Evolutionary conservation across 1,140 invertebrate species (phyloP).

Genomic region (Ceratina japonica): DNA sequence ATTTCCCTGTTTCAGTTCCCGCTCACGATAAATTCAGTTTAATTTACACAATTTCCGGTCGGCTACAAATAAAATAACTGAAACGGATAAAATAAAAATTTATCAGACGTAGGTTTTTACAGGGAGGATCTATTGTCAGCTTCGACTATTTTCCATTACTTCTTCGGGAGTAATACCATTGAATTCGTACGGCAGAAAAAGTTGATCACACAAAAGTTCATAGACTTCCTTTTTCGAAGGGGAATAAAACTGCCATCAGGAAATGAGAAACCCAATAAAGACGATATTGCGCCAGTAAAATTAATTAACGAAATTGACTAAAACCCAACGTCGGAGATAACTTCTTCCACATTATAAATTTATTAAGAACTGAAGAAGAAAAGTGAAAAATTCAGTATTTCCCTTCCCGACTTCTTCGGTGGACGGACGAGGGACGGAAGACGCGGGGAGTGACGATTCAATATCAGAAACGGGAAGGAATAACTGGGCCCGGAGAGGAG

Average conservation of each 20-base stretch:
- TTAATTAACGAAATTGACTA: slow-evolving; percentile 2
- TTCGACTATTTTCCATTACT: no score
- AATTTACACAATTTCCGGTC: background rate
- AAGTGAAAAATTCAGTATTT: no score
- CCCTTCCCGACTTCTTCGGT: no score
- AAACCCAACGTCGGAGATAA: no score
- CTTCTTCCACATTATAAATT: background rate
- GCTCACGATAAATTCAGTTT: background rate
- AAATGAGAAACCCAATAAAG: slow-evolving; percentile 16
- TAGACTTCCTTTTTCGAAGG: slow-evolving; percentile 7
- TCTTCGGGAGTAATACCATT: background rate
- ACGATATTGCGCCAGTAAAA: slow-evolving; percentile 14
- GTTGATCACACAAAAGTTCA: slow-evolving; percentile 29
- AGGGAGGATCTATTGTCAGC: background rate
- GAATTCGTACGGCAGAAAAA: background rate
- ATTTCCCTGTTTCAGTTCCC: background rate
- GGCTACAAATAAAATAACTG: background rate
- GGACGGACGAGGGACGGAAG: no score
- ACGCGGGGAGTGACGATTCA: background rate
- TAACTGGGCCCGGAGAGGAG: slow-evolving; percentile 35
- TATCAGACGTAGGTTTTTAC: no score
- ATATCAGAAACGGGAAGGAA: slow-evolving; percentile 1
- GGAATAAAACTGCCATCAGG: slow-evolving; percentile 23
- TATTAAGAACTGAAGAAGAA: no score
- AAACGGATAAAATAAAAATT: background rate